A percentile compares a stretch with the other conserved stretches of the same genome.
Evolutionary conservation across 2,888 invertebrate genomes (phyloP).

Genomic region (Marronus borbonicus): DNA sequence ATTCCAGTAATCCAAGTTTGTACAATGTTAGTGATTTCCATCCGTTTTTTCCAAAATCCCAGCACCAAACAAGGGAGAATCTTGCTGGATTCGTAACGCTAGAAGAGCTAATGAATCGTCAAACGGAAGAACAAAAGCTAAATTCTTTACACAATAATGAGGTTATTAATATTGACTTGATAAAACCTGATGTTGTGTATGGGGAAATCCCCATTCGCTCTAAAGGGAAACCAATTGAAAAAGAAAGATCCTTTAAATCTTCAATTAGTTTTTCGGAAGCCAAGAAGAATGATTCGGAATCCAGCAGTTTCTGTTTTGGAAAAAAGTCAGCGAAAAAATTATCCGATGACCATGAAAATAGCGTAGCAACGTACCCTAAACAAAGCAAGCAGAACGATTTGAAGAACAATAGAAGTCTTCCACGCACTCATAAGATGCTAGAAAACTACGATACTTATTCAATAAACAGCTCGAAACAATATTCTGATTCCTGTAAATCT

Average conservation of each 20-base stretch:
- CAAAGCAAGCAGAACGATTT: conserved; percentile 57
- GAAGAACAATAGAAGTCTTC: conserved; percentile 66
- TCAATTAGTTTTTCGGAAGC: conserved; percentile 60
- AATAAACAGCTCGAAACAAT: conserved; percentile 52
- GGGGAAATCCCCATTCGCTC: conserved; percentile 68
- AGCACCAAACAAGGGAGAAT: conserved; percentile 73
- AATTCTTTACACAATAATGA: conserved; percentile 63
- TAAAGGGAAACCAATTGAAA: conserved; percentile 56
- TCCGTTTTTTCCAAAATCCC: conserved; percentile 63
- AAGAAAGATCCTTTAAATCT: conserved; percentile 58
- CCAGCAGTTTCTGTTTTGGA: conserved; percentile 67
- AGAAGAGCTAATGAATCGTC: conserved; percentile 86
- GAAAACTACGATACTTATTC: conserved; percentile 52
- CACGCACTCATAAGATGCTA: conserved; percentile 64
- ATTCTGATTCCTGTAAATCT: conserved; percentile 56
- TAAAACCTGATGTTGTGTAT: conserved; percentile 75
- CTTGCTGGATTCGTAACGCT: conserved; percentile 81
- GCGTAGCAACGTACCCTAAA: conserved; percentile 65
- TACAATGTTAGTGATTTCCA: conserved; percentile 74
- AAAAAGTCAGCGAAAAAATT: conserved; percentile 62
- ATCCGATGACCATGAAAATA: conserved; percentile 56
- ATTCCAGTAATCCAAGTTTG: conserved; percentile 82
- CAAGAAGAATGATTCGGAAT: conserved; percentile 53
- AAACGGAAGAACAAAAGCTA: conserved; percentile 80
- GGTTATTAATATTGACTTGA: conserved; percentile 62